phyloP scores from a whole-genome alignment of 2,113 vertebrate species.

The Mobula birostris region DNA sequence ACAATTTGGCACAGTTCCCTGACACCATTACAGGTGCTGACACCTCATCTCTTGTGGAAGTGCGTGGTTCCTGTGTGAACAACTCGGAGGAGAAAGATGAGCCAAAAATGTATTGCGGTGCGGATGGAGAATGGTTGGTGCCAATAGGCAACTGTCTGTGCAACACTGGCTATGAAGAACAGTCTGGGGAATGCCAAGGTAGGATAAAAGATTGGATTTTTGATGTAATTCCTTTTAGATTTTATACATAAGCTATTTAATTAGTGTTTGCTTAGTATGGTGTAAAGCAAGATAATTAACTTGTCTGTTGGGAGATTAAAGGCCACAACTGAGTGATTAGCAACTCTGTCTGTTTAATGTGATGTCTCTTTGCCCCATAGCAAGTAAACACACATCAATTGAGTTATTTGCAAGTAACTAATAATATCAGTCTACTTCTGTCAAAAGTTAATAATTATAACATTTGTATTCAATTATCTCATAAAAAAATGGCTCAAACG shows the following conservation, averaged over 20 bases:
- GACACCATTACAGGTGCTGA: slow-evolving; percentile 92
- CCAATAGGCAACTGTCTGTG: slow-evolving; percentile 97
- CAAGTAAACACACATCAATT: slow-evolving; percentile 43
- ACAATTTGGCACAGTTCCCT: slow-evolving; percentile 91
- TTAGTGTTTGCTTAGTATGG: slow-evolving; percentile 64
- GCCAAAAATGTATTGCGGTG: slow-evolving; percentile 98
- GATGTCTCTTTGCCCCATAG: slow-evolving; percentile 53
- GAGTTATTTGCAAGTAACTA: background rate
- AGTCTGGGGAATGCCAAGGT: slow-evolving; percentile 89
- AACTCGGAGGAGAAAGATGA: slow-evolving; percentile 94
- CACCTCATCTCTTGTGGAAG: slow-evolving; percentile 92
- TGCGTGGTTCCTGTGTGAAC: slow-evolving; percentile 92
- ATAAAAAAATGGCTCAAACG: background rate
- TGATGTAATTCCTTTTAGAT: slow-evolving; percentile 48
- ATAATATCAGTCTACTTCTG: slow-evolving; percentile 39
- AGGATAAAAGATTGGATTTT: slow-evolving; percentile 53
- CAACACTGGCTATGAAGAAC: slow-evolving; percentile 88
- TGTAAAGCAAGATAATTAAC: slow-evolving; percentile 71
- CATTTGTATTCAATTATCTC: background rate
- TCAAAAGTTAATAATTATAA: slow-evolving; percentile 32
- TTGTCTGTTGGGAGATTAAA: slow-evolving; percentile 60
- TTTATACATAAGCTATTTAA: slow-evolving; percentile 58
- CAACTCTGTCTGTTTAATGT: slow-evolving; percentile 59
- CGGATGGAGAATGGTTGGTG: slow-evolving; percentile 96
- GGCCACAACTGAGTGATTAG: slow-evolving; percentile 60